These are phyloP conservation scores for Naso thynnoides DNA, from an alignment of 2,797 vertebrate genomes.

Conservation along the genomic window DNA sequence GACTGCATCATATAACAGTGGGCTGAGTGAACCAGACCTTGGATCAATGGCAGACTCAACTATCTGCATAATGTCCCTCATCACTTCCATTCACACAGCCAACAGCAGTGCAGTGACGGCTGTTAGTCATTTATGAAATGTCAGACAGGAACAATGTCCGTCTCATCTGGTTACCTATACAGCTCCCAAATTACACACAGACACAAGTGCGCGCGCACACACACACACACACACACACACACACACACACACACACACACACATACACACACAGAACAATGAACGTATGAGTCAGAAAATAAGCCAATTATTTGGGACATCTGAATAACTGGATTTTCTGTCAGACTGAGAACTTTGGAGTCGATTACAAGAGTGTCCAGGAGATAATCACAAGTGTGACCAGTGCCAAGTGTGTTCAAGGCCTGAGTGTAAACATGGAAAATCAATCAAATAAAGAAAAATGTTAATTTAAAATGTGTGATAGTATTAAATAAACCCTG, in stretches of 20 bases:
- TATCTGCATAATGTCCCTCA: constrained; percentile 45
- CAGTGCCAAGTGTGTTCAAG: neutral
- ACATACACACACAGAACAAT: constrained; percentile 7
- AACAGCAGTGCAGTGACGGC: constrained; percentile 22
- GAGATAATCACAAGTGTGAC: constrained; percentile 7
- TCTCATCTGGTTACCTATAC: constrained; percentile 29
- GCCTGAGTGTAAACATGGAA: constrained; percentile 9
- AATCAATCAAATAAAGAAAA: constrained; percentile 7
- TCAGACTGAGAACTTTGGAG: constrained; percentile 1
- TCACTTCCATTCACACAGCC: constrained; percentile 38
- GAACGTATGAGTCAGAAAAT: constrained; percentile 11
- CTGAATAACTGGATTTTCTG: constrained; percentile 44
- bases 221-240: constrained; percentile 6
- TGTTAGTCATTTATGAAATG: constrained; percentile 36
- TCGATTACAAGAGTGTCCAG: neutral
- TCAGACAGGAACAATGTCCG: constrained; percentile 31
- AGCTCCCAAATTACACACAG: constrained; percentile 23
- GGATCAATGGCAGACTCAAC: constrained; percentile 17
- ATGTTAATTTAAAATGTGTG: neutral
- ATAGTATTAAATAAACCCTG: neutral
- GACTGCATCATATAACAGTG: constrained; percentile 36
- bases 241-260: neutral
- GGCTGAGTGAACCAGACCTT: constrained; percentile 19
- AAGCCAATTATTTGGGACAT: constrained; percentile 21
- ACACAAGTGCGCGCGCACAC: too few relatives aligned